Percentiles rank a stretch among this genome's conserved stretches.
Conservation (phyloP, 1,140 invertebrate genomes). For the Zaprionus vittiger region DNA sequence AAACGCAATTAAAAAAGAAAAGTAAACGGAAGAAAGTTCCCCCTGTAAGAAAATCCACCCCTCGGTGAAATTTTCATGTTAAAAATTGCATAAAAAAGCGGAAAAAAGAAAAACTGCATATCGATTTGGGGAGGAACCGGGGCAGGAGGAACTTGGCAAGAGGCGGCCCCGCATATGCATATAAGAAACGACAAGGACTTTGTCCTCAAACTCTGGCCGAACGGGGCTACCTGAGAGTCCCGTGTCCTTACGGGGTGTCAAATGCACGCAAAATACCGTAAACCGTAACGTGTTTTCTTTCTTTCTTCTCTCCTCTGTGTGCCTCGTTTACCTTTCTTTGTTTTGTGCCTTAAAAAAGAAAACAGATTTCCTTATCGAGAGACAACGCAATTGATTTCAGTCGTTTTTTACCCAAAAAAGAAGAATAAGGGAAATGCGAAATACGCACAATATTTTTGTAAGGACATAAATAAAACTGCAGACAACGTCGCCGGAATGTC, state of each 20-base stretch:
- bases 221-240: conserved; percentile 59
- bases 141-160: conserved; percentile 11
- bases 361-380: conserved; percentile 62
- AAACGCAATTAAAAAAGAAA: conserved; percentile 35
- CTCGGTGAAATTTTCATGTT: conserved; percentile 61
- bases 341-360: conserved; percentile 15
- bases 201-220: background rate
- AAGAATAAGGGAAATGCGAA: conserved; percentile 1
- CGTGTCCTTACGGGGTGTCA: conserved; percentile 63
- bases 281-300: conserved; percentile 42
- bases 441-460: conserved; percentile 24
- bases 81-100: conserved; percentile 77
- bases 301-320: conserved; percentile 18
- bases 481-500: conserved; percentile 67
- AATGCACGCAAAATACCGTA: conserved; percentile 72
- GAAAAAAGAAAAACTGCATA: conserved; percentile 49
- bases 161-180: conserved; percentile 56
- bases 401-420: conserved; percentile 72
- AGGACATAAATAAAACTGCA: conserved; percentile 74
- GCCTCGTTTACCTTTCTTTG: conserved; percentile 63
- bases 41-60: background rate
- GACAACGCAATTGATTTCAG: conserved; percentile 79
- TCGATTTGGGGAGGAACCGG: conserved; percentile 52
- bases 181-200: conserved; percentile 16
- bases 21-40: conserved; percentile 27